A percentile compares a stretch with the other conserved stretches of the same genome.
These are phyloP conservation scores for Nasonia giraulti DNA, from an alignment of 1,140 invertebrate species.

Conservation along the genomic window DNA sequence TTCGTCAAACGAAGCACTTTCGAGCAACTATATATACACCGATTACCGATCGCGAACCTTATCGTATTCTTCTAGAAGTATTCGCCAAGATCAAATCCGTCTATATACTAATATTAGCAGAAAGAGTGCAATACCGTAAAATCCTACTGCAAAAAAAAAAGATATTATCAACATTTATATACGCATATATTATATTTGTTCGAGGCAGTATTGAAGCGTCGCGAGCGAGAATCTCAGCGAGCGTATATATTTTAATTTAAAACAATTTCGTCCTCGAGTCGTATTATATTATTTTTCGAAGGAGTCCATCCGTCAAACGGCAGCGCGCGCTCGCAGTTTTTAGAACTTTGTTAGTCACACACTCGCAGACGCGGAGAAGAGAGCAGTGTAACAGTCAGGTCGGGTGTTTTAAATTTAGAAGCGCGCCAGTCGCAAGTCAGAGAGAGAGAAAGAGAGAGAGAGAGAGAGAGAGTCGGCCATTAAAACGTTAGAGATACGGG, in stretches of 20 bases:
- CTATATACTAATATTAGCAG: background rate
- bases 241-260: constrained; percentile 13
- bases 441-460: too few relatives aligned
- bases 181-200: constrained; percentile 15
- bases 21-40: background rate
- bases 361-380: background rate
- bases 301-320: constrained; percentile 44
- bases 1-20: background rate
- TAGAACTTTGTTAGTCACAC: constrained; percentile 49
- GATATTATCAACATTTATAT: background rate
- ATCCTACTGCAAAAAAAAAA: background rate
- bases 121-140: constrained; percentile 24
- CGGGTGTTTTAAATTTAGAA: constrained; percentile 50
- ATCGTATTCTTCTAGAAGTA: background rate
- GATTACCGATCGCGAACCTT: background rate
- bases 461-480: constrained; percentile 28
- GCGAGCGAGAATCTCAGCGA: background rate
- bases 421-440: background rate
- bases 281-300: constrained; percentile 14
- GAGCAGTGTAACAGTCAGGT: constrained; percentile 25
- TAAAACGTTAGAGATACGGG: constrained; percentile 38
- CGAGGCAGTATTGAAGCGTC: constrained; percentile 30
- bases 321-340: constrained; percentile 39
- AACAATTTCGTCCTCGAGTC: background rate
- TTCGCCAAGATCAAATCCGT: background rate